These are phyloP conservation scores for Trogon surrucura DNA, from an alignment of 2,113 vertebrate species.

Conservation along the genomic window DNA sequence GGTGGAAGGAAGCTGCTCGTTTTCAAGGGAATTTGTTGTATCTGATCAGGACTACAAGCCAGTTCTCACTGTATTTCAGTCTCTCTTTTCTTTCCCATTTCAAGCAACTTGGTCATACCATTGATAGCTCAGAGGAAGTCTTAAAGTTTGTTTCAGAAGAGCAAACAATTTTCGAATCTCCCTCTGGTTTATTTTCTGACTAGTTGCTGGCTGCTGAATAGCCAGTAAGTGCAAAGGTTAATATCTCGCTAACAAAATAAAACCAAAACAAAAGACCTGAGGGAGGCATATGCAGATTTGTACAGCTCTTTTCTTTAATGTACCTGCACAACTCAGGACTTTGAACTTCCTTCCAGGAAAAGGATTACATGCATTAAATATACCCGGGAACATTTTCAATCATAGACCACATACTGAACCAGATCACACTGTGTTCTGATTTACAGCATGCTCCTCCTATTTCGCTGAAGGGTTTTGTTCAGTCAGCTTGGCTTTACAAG, in stretches of 20 bases:
- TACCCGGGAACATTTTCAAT: not conserved
- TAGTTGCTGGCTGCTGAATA: not conserved
- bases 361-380: not conserved
- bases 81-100: not conserved
- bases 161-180: not conserved
- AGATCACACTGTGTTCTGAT: not conserved
- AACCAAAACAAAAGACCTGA: not conserved
- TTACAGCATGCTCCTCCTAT: not conserved
- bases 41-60: not conserved
- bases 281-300: not conserved
- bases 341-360: not conserved
- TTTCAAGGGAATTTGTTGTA: not conserved
- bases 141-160: not conserved
- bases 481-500: not conserved
- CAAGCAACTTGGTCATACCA: not conserved
- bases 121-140: not conserved
- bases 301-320: not conserved
- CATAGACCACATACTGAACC: not conserved
- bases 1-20: not conserved
- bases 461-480: constrained; percentile 3
- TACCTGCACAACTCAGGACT: not conserved
- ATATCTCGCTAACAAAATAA: not conserved
- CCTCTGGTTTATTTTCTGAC: not conserved
- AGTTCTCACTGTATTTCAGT: not conserved
- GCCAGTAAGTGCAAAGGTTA: not conserved